Base-by-base conservation (phyloP, 2,113 vertebrate genomes). In the Vimba vimba region DNA sequence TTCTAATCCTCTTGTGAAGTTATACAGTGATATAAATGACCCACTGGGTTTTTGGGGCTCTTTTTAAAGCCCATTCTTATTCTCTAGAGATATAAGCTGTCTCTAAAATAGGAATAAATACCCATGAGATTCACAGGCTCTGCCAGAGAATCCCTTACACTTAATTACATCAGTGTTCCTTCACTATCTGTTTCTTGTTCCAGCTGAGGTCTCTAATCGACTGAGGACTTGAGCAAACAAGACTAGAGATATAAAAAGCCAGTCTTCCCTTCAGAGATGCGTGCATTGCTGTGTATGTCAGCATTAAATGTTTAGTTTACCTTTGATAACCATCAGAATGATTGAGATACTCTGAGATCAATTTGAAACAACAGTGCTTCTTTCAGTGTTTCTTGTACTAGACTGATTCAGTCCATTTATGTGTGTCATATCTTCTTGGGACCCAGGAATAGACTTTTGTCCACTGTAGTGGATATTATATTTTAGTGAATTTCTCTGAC, bases 111-210 rank as follows among this genome's bases (percentile, higher is more conserved):
- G n/a, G 59, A 47, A 47, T 15, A 64, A 27, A 64, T 39, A 64
- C 59, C 15, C 59, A 2, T 3, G 79, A 64, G 79, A 81, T 81
- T 64, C 4, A 27, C 8, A 27, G 75, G 50, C 60, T 33, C 15
- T 60, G 77, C 64, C 71, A 71, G 84, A 73, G 52, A 66, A 80
- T 73, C 33, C 50, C 77, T 86, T 86, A 80, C 66, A 62, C 13
- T 43, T 80, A 86, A 86, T 80, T 86, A 80, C 77, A 86, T 86
- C 77, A 86, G 52, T 55, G 55, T 73, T 80, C 43, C 66, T 71
- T 86, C 77, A 62, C 69, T 85, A 30, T 57, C 76, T 68, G 23
- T 79, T 79, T 71, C 36, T 17, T 60, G 33, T 23, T 39, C 33
- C 78, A 79, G 17, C 66, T 71, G n/a, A 79, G 64, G 64, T 52